Evolutionary conservation across 2,888 invertebrate genomes (phyloP).

Genomic region (Calameuta pallipes): DNA sequence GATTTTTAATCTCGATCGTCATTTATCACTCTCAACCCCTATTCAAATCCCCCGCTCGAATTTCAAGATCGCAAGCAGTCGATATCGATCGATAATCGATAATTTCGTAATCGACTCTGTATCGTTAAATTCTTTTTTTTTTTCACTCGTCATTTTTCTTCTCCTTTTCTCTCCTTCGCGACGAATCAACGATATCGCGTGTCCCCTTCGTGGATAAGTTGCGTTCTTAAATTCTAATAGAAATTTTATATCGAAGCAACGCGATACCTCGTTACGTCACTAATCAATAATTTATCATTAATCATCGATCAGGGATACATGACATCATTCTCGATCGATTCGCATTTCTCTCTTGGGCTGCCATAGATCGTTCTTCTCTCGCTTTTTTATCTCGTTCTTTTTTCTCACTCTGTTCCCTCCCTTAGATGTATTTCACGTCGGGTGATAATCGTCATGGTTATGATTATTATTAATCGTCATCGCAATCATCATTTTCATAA

Average conservation of each 20-base stretch:
- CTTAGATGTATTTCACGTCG: background rate
- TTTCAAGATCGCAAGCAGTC: background rate
- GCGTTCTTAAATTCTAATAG: background rate
- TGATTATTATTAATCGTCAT: background rate
- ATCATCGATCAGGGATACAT: background rate
- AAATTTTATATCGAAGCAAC: background rate
- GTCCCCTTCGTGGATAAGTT: background rate
- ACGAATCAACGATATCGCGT: background rate
- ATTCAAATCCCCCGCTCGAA: background rate
- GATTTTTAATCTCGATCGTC: no score
- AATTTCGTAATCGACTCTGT: no score
- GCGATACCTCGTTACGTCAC: background rate
- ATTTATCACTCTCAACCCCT: no score
- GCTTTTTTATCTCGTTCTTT: constrained; percentile 4
- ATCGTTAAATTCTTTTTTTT: constrained; percentile 11
- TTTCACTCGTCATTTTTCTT: background rate
- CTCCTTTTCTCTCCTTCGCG: constrained; percentile 4
- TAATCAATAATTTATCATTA: constrained; percentile 16
- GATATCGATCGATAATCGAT: background rate
- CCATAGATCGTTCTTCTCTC: background rate
- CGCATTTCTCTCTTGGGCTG: no score
- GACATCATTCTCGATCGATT: background rate
- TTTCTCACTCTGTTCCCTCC: background rate
- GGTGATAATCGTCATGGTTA: background rate
- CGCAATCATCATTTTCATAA: background rate